phyloP scores from a whole-genome alignment of 2,888 invertebrate genomes.

The Erpobdella octoculata region DNA sequence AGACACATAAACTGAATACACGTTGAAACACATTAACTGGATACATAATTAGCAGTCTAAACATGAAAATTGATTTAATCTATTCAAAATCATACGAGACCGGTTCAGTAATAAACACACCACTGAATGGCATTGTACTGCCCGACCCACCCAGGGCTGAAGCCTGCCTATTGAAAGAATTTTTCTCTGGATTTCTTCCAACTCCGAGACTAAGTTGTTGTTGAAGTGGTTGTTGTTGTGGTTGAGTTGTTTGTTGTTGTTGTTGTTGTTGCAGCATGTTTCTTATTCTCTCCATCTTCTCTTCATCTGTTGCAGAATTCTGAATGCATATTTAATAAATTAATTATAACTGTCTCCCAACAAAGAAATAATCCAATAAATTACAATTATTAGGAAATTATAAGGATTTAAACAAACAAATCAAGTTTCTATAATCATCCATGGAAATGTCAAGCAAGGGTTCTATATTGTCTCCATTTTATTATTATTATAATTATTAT shows the following conservation, averaged over 20 bases:
- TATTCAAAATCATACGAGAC: neutral
- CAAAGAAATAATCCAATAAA: too few relatives aligned
- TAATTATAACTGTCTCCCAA: too few relatives aligned
- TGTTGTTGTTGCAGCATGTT: conserved; percentile 29
- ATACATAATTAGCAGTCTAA: too few relatives aligned
- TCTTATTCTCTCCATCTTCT: conserved; percentile 30
- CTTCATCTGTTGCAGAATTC: conserved; percentile 28
- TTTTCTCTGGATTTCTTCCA: neutral
- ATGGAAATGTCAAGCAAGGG: too few relatives aligned
- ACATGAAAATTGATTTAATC: too few relatives aligned
- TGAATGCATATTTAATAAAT: neutral
- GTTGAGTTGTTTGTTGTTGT: conserved; percentile 1
- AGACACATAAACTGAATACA: too few relatives aligned
- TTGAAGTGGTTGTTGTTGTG: conserved; percentile 2
- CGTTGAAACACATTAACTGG: too few relatives aligned
- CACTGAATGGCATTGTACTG: neutral
- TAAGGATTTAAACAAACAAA: too few relatives aligned
- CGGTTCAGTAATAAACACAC: neutral
- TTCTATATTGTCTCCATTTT: too few relatives aligned
- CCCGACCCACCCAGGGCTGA: neutral
- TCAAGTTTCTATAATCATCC: too few relatives aligned
- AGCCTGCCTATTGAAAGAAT: neutral
- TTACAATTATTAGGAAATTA: too few relatives aligned
- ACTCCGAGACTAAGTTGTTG: neutral
- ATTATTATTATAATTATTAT: too few relatives aligned